Base-by-base conservation (phyloP, 2,888 invertebrate genomes). In the Tigriopus californicus region DNA sequence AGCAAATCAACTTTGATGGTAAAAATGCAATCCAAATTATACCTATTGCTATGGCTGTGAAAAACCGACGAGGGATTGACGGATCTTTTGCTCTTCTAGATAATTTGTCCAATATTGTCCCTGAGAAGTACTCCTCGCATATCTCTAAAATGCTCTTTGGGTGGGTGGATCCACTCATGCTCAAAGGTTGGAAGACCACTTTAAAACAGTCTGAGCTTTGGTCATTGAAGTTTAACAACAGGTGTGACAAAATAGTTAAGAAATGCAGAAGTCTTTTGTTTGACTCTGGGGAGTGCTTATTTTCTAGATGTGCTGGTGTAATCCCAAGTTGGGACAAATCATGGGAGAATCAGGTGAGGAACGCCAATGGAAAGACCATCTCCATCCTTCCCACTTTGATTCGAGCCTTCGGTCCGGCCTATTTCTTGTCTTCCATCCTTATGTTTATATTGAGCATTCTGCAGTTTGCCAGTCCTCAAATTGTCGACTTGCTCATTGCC, bases 131-230 rank as follows among this genome's bases (percentile, higher is more conserved):
- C 22, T 80, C 89, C 24, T 89, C 92, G 59, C 94, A 89, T 71
- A 78, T 90, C 6, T 89, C 89, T 18, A 80, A 83, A 60, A 74
- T 92, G 25, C 79, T 85, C 1, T 94, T 88, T 72, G 79, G 83
- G 66, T 97, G 95, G 95, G 92, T 94, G 71, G 88, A 90, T 72
- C 70, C 78, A 0, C 73, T 92, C 68, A 84, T 89, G 1, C 80
- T 85, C 74, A 80, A 78, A 63, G 94, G 92, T 22, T 94, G 80
- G 61, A 80, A 83, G 48, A 33, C 33, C 33, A 24, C 8, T 12
- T 13, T 54, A 10, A 40, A 15, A 13, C 41, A 15, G 15, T 15
- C 40, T 4, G 54, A 54, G n/a, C 41, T 54, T 15, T 54, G 41
- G 40, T 18, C 40, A 20, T 18, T 54, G 22, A 54, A 54, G 40